Percentiles rank a stretch among this genome's conserved stretches.
Evolutionary conservation across 1,140 invertebrate genomes (phyloP).

Genomic region (Macrobrachium rosenbergii): DNA sequence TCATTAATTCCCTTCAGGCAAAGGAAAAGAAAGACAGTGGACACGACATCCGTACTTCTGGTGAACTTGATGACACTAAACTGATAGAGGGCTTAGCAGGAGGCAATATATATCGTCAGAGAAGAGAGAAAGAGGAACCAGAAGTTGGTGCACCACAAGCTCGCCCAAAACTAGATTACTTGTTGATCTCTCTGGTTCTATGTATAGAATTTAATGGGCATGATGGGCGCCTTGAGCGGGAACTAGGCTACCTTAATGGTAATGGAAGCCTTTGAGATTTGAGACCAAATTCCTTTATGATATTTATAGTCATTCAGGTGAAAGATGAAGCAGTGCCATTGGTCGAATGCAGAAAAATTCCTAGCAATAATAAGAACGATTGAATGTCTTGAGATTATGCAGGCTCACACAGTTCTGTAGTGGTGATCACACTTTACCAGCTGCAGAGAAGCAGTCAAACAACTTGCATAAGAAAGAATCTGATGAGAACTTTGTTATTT

Average conservation of each 20-base stretch:
- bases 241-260: slow-evolving; percentile 92
- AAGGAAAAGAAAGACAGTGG: slow-evolving; percentile 95
- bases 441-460: slow-evolving; percentile 83
- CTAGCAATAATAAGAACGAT: slow-evolving; percentile 87
- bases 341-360: slow-evolving; percentile 80
- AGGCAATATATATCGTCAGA: slow-evolving; percentile 88
- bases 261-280: slow-evolving; percentile 93
- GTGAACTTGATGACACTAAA: slow-evolving; percentile 95
- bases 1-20: slow-evolving; percentile 83
- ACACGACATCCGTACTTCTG: slow-evolving; percentile 90
- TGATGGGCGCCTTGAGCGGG: slow-evolving; percentile 90
- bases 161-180: slow-evolving; percentile 93
- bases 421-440: slow-evolving; percentile 91
- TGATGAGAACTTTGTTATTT: slow-evolving; percentile 67
- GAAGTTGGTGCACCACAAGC: slow-evolving; percentile 87
- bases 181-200: slow-evolving; percentile 94
- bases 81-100: slow-evolving; percentile 95
- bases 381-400: slow-evolving; percentile 83
- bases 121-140: slow-evolving; percentile 86
- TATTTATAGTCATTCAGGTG: slow-evolving; percentile 94
- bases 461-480: slow-evolving; percentile 78
- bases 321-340: slow-evolving; percentile 83
- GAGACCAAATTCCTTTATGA: slow-evolving; percentile 93
- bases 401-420: slow-evolving; percentile 92
- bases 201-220: slow-evolving; percentile 97